Base-by-base conservation (phyloP, 2,888 invertebrate genomes). In the Homarus gammarus region DNA sequence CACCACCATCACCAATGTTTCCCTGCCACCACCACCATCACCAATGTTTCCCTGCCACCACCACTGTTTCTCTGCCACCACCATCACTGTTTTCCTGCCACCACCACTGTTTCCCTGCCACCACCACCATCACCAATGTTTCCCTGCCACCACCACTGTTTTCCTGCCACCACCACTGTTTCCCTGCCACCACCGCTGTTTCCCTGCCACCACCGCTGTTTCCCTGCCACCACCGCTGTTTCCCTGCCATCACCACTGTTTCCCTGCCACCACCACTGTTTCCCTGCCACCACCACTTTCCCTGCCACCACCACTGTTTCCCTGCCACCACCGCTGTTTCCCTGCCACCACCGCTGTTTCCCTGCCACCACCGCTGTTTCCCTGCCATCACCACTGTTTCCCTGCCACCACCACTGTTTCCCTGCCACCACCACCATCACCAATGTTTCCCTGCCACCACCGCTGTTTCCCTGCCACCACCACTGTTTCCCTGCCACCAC, bases 341-440 rank as follows among this genome's bases (percentile, higher is more conserved):
- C 10, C 31, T 49, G 22, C 44, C n/a, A 22, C 33, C 51, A 22
- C 61, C 81, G n/a, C n/a, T n/a, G n/a, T n/a, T n/a, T n/a, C n/a
- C 51, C 81, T 64, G 36, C 51, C 33, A 12, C 81, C 12, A 56
- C 51, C 12, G 22, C 56, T 81, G 61, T 61, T 40, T 61, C 81
- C 61, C 81, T 61, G 38, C 61, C 36, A 61, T 81, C 38, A n/a
- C 38, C 79, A 79, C 79, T 79, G 79, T 79, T 79, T 61, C 82
- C 64, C 64, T 68, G 68, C 68, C 82, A 64, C 61, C 68, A 40
- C 40, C 40, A 64, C 64, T 64, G 82, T 82, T 82, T 82, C 82
- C 82, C 72, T 83, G 70, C 70, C 83, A 70, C 83, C 70, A 68
- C 70, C n/a, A n/a, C n/a, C n/a, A n/a, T n/a, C n/a, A n/a, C n/a